Base-by-base conservation (phyloP, 2,113 vertebrate genomes). In the Trichechus manatus region DNA sequence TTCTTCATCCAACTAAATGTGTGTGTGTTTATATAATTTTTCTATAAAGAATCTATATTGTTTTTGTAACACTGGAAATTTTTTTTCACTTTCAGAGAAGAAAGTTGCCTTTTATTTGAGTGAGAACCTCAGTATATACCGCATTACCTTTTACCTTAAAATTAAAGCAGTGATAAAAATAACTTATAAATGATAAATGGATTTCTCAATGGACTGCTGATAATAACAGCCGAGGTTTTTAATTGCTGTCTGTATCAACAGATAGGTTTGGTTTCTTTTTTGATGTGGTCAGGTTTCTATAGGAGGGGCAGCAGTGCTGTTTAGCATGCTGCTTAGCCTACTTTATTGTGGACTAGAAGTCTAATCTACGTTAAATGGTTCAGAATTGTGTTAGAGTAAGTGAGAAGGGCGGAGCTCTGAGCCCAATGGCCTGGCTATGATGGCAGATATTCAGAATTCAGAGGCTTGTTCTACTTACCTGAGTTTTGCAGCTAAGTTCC, bases 81-180 rank as follows among this genome's bases (percentile, higher is more conserved):
- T 19, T 23, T 86, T 47, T 68, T 85, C 87, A 36, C 50, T 72
- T 94, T 95, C 36, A 39, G 63, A 39, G 91, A 81, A 84, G 27
- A 56, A 64, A 95, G 68, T 74, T 56, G 29, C 9, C 13, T 91
- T 75, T 90, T 82, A 36, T 59, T 82, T 63, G 84, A 36, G 22
- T 78, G 20, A 87, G 47, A 88, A 72, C 44, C 64, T 66, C 47
- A 47, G 6, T 44, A 22, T 82, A 36, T 82, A 44, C 33, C 4
- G 22, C 50, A 59, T 1, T 44, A 6, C n/a, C 36, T 77, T 36
- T 33, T 13, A 17, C 29, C 3, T 80, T 84, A 20, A 42, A 61
- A 50, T 68, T 29, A 59, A 80, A 83, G 22, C 78, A 44, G 19
- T 42, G n/a, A 20, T 75, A 64, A 72, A 79, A 42, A 68, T 64